These are phyloP conservation scores for Bambusicola thoracicus DNA, from an alignment of 2,113 vertebrate genomes.

Conservation along the genomic window DNA sequence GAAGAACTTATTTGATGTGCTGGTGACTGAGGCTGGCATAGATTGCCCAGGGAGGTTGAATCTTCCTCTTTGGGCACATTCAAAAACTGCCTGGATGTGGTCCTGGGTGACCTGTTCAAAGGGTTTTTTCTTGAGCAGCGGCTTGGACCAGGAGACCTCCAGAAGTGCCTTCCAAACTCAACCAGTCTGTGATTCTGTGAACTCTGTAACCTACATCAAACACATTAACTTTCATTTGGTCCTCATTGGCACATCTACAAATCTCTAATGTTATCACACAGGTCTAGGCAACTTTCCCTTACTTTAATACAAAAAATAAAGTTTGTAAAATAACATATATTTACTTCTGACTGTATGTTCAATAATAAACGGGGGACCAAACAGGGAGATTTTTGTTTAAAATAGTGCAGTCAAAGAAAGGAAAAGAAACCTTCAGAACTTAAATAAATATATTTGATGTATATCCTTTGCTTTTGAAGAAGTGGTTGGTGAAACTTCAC, in stretches of 20 bases:
- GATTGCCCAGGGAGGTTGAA: background rate
- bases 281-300: background rate
- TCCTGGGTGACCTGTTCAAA: background rate
- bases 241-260: background rate
- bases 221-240: background rate
- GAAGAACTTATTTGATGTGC: background rate
- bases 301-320: background rate
- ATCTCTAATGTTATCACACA: background rate
- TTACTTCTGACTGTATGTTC: no score
- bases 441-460: background rate
- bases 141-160: background rate
- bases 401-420: background rate
- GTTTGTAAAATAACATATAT: background rate
- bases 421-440: background rate
- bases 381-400: background rate
- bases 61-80: background rate
- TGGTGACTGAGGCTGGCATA: background rate
- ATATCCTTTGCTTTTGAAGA: background rate
- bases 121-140: background rate
- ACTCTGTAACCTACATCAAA: background rate
- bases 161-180: background rate
- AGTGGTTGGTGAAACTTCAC: background rate
- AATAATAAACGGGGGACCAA: no score
- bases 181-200: background rate
- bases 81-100: background rate